A percentile compares a stretch with the other conserved stretches of the same genome.
These are phyloP conservation scores for Spermophilus dauricus DNA, from an alignment of 2,113 vertebrate species.

Conservation along the genomic window DNA sequence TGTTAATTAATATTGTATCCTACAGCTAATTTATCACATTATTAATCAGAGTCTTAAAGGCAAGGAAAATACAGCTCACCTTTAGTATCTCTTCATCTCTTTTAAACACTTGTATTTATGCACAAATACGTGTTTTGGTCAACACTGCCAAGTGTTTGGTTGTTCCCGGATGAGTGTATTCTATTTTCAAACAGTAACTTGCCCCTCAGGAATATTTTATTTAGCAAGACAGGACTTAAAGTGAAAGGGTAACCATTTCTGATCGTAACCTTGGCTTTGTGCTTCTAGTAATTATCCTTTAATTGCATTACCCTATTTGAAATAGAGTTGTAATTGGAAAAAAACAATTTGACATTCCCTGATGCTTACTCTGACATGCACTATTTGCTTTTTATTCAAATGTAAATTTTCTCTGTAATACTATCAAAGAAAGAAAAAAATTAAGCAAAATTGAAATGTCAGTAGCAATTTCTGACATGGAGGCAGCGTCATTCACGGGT, in stretches of 20 bases:
- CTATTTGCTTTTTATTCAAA: slow-evolving; percentile 94
- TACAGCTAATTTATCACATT: slow-evolving; percentile 83
- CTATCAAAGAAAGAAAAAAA: slow-evolving; percentile 90
- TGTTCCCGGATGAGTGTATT: slow-evolving; percentile 79
- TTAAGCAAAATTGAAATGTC: slow-evolving; percentile 94
- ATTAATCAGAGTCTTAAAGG: slow-evolving; percentile 80
- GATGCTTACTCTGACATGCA: slow-evolving; percentile 87
- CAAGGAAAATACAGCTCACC: slow-evolving; percentile 72
- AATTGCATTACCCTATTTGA: slow-evolving; percentile 91
- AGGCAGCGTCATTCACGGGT: slow-evolving; percentile 87
- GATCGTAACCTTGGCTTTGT: slow-evolving; percentile 90
- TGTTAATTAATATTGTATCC: slow-evolving; percentile 84
- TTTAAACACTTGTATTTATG: slow-evolving; percentile 16
- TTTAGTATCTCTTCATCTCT: slow-evolving; percentile 57
- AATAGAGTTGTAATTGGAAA: slow-evolving; percentile 90
- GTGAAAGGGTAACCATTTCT: slow-evolving; percentile 89
- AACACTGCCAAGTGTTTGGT: slow-evolving; percentile 57
- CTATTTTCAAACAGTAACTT: slow-evolving; percentile 83
- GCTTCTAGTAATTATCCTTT: slow-evolving; percentile 91
- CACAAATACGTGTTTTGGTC: slow-evolving; percentile 59
- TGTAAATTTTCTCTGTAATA: slow-evolving; percentile 94
- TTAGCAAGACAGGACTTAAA: slow-evolving; percentile 86
- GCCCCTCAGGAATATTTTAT: slow-evolving; percentile 85
- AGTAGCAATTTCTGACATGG: slow-evolving; percentile 94
- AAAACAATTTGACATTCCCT: slow-evolving; percentile 88